A percentile compares a stretch with the other conserved stretches of the same genome.
These are phyloP conservation scores for Rhagologus leucostigma DNA, from an alignment of 2,113 vertebrate species.

Conservation along the genomic window DNA sequence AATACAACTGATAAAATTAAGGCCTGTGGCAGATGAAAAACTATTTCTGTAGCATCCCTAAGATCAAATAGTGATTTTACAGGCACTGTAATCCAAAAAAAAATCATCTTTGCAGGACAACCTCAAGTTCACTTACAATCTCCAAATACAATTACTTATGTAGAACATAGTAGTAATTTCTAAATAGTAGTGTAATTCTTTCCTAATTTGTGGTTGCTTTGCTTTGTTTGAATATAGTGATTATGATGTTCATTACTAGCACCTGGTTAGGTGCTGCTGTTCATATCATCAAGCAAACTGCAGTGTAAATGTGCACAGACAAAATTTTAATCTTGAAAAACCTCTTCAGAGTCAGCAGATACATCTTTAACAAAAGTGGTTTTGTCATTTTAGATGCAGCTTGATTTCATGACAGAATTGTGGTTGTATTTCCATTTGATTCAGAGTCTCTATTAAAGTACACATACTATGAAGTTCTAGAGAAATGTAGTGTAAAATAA, in stretches of 20 bases:
- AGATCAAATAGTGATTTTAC: not conserved
- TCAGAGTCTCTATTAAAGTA: not conserved
- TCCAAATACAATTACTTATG: slow-evolving; percentile 50
- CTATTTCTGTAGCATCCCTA: not conserved
- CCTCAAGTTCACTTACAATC: slow-evolving; percentile 33
- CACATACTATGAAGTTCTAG: not conserved
- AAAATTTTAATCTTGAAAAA: slow-evolving; percentile 35
- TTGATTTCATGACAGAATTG: slow-evolving; percentile 30
- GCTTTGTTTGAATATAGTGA: slow-evolving; percentile 70
- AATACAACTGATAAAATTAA: not conserved
- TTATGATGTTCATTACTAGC: slow-evolving; percentile 63
- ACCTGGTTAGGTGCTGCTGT: slow-evolving; percentile 49
- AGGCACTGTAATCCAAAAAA: not conserved
- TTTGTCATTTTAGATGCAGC: slow-evolving; percentile 24
- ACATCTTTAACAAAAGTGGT: not conserved
- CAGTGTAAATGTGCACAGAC: not conserved
- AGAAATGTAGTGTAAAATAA: not conserved
- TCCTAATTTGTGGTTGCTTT: slow-evolving; percentile 64
- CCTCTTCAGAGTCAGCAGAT: slow-evolving; percentile 6
- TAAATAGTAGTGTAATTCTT: slow-evolving; percentile 53
- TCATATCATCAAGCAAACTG: slow-evolving; percentile 50
- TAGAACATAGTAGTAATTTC: slow-evolving; percentile 39
- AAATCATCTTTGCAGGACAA: not conserved
- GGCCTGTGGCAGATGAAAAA: not conserved
- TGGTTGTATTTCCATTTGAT: slow-evolving; percentile 2